Base-by-base conservation (phyloP, 2,797 vertebrate species). In the Erpetoichthys calabaricus region DNA sequence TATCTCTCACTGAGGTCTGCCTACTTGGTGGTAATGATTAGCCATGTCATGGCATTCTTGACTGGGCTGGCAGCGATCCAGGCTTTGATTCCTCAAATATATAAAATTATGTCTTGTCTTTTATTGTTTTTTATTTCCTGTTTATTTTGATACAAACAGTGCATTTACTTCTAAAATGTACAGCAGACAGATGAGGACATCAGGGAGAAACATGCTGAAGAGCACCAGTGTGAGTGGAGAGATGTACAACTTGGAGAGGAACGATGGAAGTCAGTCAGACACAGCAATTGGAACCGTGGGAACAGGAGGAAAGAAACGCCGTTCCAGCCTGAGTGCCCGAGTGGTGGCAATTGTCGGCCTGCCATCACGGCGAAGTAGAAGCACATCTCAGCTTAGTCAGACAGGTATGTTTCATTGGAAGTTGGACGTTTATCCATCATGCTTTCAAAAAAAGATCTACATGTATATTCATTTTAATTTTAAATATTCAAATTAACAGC, bases 221-320 rank as follows among this genome's bases (percentile, higher is more conserved):
- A 97, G 95, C 86, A 96, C 91, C 78, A 98, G 94, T 45, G 84
- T 96, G 66, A 94, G 92, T 51, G 90, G 92, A 42, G 92, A 98
- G 74, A 93, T 98, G 57, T 98, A 94, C 74, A 84, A 85, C 8
- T 80, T 92, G 75, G 95, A 97, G 72, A 90, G 87, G 67, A 94
- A 88, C 4, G 95, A 98, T 0, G 95, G 95, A 73, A 98, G 95
- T 75, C 95, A 98, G 68, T 98, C 95, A 0, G 95, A 98, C 80
- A 98, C 95, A 0, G 94, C 94, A 4, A 86, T 98, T 75, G 93
- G 94, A 51, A 90, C 78, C 1, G 84, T 97, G 59, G 89, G 92
- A 47, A 84, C 83, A 44, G 85, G 88, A 65, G 84, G 89, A 68
- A 98, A 98, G 86, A 97, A 96, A 75, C 84, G 95, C 53, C 90